Evolutionary conservation across 2,888 invertebrate species (phyloP).

Genomic region (Spisula subtruncata): DNA sequence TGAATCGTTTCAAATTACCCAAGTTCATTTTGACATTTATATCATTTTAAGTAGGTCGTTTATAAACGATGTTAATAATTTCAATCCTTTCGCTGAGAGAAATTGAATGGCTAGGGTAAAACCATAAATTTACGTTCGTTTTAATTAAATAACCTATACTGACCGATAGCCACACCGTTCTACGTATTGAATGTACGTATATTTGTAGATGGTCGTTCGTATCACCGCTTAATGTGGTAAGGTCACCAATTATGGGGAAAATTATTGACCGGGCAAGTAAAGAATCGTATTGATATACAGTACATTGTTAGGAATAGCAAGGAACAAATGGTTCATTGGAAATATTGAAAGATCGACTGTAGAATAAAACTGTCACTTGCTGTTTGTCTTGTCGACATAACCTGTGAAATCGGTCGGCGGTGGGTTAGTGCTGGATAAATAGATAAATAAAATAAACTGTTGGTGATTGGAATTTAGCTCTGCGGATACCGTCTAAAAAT

Average conservation of each 20-base stretch:
- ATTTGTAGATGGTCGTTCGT: not conserved
- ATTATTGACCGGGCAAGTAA: not conserved
- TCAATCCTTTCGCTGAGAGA: not conserved
- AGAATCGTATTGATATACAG: not conserved
- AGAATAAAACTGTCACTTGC: not conserved
- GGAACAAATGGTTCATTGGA: not conserved
- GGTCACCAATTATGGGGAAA: not conserved
- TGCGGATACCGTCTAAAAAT: not conserved
- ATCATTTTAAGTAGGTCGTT: not conserved
- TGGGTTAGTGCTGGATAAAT: not conserved
- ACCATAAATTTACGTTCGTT: not conserved
- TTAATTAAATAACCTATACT: not conserved
- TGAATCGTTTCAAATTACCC: not conserved
- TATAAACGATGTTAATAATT: not conserved
- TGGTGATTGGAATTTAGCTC: not conserved
- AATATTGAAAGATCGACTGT: not conserved
- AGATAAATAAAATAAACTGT: not conserved
- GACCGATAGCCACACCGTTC: not conserved
- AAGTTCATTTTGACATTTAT: not conserved
- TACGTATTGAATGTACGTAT: not conserved
- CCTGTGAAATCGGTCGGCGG: not conserved
- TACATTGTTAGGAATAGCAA: slow-evolving; percentile 2
- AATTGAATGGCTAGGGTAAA: not conserved
- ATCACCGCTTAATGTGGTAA: not conserved
- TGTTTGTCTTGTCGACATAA: not conserved